Evolutionary conservation across 2,888 invertebrate species (phyloP).

Genomic region (Lycophotia porphyrea): DNA sequence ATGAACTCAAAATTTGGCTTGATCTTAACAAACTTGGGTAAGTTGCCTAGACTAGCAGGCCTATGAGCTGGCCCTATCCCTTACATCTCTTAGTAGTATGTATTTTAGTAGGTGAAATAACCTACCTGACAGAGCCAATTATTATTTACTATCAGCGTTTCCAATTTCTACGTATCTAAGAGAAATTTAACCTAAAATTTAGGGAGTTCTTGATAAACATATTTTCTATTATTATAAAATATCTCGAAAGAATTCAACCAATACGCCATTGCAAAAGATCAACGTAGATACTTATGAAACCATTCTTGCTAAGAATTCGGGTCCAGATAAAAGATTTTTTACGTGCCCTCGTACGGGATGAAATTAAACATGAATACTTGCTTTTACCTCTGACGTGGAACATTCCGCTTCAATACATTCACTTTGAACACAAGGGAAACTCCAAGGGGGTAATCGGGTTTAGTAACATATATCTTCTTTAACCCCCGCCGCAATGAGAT

Average conservation of each 20-base stretch:
- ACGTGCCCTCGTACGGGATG: conserved; percentile 80
- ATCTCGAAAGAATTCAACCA: conserved; percentile 16
- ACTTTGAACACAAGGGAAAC: conserved; percentile 87
- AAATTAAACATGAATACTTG: conserved; percentile 90
- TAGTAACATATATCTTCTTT: conserved; percentile 78
- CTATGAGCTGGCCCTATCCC: too few species aligned
- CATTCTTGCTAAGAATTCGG: conserved; percentile 80
- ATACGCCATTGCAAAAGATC: conserved; percentile 38
- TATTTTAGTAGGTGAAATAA: too few species aligned
- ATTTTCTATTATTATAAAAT: neutral
- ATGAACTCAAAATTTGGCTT: neutral
- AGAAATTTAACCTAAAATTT: neutral
- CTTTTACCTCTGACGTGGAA: conserved; percentile 88
- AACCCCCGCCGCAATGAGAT: conserved; percentile 76
- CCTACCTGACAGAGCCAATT: too few species aligned
- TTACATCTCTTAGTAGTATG: too few species aligned
- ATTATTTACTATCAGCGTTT: too few species aligned
- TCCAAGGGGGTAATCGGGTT: conserved; percentile 83
- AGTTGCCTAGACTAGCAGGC: neutral
- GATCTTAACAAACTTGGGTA: neutral
- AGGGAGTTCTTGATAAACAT: neutral
- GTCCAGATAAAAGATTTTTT: conserved; percentile 85
- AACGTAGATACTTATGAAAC: conserved; percentile 53
- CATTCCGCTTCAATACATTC: conserved; percentile 87
- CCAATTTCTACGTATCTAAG: neutral